Evolutionary conservation across 2,888 invertebrate genomes (phyloP).

Genomic region (Platycheirus rosarum): DNA sequence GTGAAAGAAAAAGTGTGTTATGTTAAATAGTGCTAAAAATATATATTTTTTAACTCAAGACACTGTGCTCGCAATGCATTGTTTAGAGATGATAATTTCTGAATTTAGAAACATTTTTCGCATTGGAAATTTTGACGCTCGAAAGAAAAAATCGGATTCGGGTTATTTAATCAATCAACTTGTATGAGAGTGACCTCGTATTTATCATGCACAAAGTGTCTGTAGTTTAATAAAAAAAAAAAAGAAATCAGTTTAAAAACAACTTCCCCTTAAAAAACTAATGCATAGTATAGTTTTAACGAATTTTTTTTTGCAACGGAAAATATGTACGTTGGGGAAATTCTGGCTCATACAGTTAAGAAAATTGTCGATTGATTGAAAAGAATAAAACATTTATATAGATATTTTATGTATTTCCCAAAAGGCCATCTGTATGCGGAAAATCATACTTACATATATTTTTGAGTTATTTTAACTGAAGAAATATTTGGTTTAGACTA

Average conservation of each 20-base stretch:
- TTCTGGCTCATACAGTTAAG: constrained; percentile 8
- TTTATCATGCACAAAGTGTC: constrained; percentile 45
- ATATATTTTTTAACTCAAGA: constrained; percentile 59
- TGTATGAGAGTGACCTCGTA: constrained; percentile 47
- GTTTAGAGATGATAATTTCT: constrained; percentile 52
- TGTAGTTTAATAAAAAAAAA: too few species aligned
- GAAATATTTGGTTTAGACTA: constrained; percentile 27
- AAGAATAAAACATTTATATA: constrained; percentile 8
- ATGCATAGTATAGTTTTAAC: constrained; percentile 1
- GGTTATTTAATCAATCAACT: constrained; percentile 67
- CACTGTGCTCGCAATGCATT: constrained; percentile 65
- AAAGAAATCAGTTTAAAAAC: constrained; percentile 4
- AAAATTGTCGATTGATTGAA: constrained; percentile 40
- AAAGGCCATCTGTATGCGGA: too few species aligned
- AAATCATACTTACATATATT: too few species aligned
- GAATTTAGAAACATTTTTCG: constrained; percentile 41
- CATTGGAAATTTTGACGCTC: constrained; percentile 43
- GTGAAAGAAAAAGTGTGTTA: constrained; percentile 66
- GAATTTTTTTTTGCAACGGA: background rate
- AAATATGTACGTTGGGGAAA: background rate
- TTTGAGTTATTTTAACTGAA: constrained; percentile 33
- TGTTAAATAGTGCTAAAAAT: constrained; percentile 72
- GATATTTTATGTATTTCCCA: too few species aligned
- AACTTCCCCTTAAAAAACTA: background rate
- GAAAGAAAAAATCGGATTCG: constrained; percentile 31